Evolutionary conservation across 2,888 invertebrate species (phyloP).

Genomic region (Branchipolynoe longqiensis): DNA sequence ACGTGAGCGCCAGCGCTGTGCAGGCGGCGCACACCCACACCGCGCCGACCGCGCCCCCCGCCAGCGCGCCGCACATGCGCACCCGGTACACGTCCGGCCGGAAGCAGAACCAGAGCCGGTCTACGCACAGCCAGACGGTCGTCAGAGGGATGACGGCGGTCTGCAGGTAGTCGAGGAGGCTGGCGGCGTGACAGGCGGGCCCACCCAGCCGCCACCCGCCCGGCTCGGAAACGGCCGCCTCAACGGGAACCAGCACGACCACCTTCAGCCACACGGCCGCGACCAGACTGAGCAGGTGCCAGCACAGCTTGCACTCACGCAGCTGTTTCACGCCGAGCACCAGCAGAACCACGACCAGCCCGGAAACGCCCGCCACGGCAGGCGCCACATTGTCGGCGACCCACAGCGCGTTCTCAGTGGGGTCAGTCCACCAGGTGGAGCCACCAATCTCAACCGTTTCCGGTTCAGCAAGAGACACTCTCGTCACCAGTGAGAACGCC

Average conservation of each 20-base stretch:
- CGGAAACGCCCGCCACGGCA: neutral
- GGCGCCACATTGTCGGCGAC: neutral
- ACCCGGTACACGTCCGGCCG: conserved; percentile 1
- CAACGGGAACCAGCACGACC: neutral
- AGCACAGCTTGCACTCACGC: neutral
- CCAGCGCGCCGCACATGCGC: neutral
- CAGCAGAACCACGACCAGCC: conserved; percentile 1
- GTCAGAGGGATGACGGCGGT: neutral
- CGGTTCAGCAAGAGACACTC: neutral
- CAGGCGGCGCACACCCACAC: neutral
- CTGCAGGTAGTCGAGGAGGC: neutral
- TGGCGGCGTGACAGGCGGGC: neutral
- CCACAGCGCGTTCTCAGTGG: neutral
- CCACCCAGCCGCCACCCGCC: neutral
- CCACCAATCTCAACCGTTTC: neutral
- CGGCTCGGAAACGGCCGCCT: too few relatives aligned
- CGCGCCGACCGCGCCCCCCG: neutral
- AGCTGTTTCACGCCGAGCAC: neutral
- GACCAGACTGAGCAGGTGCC: neutral
- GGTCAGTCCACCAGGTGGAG: neutral
- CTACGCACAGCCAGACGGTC: neutral
- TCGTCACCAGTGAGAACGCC: neutral
- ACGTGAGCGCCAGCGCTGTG: neutral
- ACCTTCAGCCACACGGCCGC: neutral
- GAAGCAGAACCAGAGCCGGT: conserved; percentile 23